A percentile compares a stretch with the other conserved stretches of the same genome.
Evolutionary conservation across 2,797 vertebrate species (phyloP).

Genomic region (Chromis chromis): DNA sequence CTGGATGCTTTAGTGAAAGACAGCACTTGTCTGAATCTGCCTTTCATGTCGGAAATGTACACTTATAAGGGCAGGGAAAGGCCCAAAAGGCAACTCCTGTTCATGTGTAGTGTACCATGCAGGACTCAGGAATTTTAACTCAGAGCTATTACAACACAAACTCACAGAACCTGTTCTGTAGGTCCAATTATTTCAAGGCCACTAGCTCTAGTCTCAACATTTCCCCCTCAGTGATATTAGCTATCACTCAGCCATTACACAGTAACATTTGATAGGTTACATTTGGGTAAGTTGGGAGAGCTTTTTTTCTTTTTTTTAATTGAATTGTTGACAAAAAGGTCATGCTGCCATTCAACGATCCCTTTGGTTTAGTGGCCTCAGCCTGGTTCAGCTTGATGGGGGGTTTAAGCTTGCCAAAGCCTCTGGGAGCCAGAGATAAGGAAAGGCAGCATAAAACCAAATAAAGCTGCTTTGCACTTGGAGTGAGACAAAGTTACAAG

Average conservation of each 20-base stretch:
- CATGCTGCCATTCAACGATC: constrained; percentile 44
- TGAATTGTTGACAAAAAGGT: constrained; percentile 61
- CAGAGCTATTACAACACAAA: constrained; percentile 48
- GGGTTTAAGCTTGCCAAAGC: constrained; percentile 64
- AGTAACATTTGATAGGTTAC: constrained; percentile 49
- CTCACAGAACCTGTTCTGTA: constrained; percentile 70
- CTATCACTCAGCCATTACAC: constrained; percentile 43
- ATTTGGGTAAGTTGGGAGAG: constrained; percentile 31
- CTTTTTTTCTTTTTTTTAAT: constrained; percentile 46
- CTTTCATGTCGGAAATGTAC: constrained; percentile 37
- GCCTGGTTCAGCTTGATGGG: constrained; percentile 57
- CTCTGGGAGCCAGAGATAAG: constrained; percentile 72
- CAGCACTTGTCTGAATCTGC: constrained; percentile 17
- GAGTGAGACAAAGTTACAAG: constrained; percentile 66
- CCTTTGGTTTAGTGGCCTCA: constrained; percentile 55
- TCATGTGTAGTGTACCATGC: constrained; percentile 65
- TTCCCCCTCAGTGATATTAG: constrained; percentile 34
- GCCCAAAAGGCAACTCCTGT: constrained; percentile 49
- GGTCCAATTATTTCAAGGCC: constrained; percentile 66
- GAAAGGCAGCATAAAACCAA: constrained; percentile 69
- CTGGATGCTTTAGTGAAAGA: constrained; percentile 15
- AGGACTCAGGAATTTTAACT: constrained; percentile 63
- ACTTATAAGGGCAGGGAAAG: constrained; percentile 29
- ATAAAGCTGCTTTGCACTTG: constrained; percentile 76
- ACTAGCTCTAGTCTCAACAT: constrained; percentile 50